Evolutionary conservation across 92 coral and sea anemone genomes (phyloP), one percentile per base, ranked within the genome.

Genomic region (Zoanthus sansibaricus): DNA sequence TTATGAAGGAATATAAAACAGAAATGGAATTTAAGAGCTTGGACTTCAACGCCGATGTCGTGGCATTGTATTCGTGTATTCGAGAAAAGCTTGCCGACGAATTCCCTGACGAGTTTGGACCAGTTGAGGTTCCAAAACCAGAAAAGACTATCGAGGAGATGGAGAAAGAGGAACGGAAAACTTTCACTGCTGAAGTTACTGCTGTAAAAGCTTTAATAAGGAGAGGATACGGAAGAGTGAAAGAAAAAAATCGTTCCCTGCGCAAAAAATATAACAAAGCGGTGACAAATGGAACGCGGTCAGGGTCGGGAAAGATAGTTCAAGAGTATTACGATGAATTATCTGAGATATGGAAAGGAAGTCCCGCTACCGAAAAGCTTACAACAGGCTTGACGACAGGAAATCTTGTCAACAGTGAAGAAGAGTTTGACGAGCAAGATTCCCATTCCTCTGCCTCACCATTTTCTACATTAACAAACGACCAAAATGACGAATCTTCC

Each of bases 301-400:
- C 92, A 31, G 89, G 91, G 0, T 83, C 88, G 8, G 87, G 91
- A 30, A 89, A 83, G 52, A 49, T 89, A 14, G 84, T 89, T 1
- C 91, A 89, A 59, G 91, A 89, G 55, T 83, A 74, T 54, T 89
- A 77, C 32, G 91, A 89, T 2, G 74, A 83, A n/a, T 47, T 89
- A 30, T 52, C 84, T 20, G 77, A 89, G 52, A 89, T 89, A 6
- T 83, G 91, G 91, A 89, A 89, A 69, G 91, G 91, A 8, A 89
- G 88, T 51, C 91, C 91, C 1, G 91, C 91, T 49, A 83, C 91
- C 1, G 91, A 73, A 79, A 86, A 74, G 61, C 88, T 89, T 0
- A 1, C 56, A 76, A 25, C 25, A 25, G 25, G 25, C 25, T 25
- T 25, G 25, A 25, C 25, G 25, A 25, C 25, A 25, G 25, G 25